Evolutionary conservation across 2,113 vertebrate genomes (phyloP).

Genomic region (Thomomys bottae): DNA sequence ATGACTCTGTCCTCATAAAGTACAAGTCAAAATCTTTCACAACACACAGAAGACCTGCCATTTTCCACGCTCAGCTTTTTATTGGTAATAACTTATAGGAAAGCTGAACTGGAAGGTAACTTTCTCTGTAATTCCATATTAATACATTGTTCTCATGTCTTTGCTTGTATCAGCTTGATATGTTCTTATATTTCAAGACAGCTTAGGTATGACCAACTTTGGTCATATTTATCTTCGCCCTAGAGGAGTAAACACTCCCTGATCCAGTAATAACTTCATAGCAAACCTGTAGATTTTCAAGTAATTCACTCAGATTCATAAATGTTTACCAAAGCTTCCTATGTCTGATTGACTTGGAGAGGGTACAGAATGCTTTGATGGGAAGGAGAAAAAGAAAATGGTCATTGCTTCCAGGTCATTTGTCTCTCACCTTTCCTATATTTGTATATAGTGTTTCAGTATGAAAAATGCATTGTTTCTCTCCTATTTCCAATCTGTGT

Average conservation of each 20-base stretch:
- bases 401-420: conserved; percentile 81
- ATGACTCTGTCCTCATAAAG: not conserved
- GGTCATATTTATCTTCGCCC: too few species aligned
- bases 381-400: not conserved
- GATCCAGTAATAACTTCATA: not conserved
- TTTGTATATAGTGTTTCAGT: conserved; percentile 89
- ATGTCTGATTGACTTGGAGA: not conserved
- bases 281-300: not conserved
- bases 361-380: too few species aligned
- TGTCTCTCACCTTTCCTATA: conserved; percentile 82
- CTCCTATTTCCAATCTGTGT: conserved; percentile 89
- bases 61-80: too few species aligned
- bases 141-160: too few species aligned
- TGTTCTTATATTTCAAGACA: too few species aligned
- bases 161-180: too few species aligned
- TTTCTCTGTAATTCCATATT: too few species aligned
- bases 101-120: too few species aligned
- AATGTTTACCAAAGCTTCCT: not conserved
- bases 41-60: too few species aligned
- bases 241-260: not conserved
- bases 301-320: not conserved
- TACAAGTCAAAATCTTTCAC: too few species aligned
- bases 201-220: too few species aligned
- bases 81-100: too few species aligned
- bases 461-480: conserved; percentile 87